A percentile compares a stretch with the other conserved stretches of the same genome.
These are phyloP conservation scores for Thera obeliscata DNA, from an alignment of 2,888 invertebrate species.

Conservation along the genomic window DNA sequence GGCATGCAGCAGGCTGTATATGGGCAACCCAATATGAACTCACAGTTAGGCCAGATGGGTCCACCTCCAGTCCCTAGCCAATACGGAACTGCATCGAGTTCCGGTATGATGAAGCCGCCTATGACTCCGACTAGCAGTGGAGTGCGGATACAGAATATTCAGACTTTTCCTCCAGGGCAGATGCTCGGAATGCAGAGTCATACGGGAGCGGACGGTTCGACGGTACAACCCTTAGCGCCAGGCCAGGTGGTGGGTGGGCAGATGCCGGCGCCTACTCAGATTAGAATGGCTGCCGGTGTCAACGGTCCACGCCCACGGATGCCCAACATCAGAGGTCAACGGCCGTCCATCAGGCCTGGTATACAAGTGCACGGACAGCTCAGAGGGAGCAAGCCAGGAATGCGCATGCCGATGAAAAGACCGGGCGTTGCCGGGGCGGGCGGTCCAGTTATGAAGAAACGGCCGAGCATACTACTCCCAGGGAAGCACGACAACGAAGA, in stretches of 20 bases:
- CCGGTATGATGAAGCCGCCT: constrained; percentile 66
- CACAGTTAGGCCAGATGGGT: constrained; percentile 60
- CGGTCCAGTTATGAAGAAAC: constrained; percentile 71
- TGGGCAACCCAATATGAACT: constrained; percentile 58
- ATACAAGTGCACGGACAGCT: constrained; percentile 75
- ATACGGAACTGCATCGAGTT: constrained; percentile 65
- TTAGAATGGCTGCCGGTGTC: constrained; percentile 69
- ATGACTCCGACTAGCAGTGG: constrained; percentile 45
- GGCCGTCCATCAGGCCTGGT: constrained; percentile 71
- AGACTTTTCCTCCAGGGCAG: constrained; percentile 72
- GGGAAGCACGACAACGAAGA: constrained; percentile 90
- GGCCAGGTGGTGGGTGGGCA: constrained; percentile 60
- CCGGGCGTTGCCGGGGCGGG: constrained; percentile 52
- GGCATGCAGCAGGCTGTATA: constrained; percentile 78
- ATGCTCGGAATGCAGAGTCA: constrained; percentile 53
- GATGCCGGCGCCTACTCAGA: constrained; percentile 67
- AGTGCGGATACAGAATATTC: constrained; percentile 75
- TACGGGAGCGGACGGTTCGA: constrained; percentile 32
- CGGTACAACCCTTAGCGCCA: constrained; percentile 45
- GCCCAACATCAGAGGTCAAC: constrained; percentile 62
- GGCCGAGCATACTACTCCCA: constrained; percentile 87
- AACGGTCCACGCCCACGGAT: constrained; percentile 66
- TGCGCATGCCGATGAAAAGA: constrained; percentile 75
- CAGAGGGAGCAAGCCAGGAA: constrained; percentile 61
- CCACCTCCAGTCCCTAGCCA: constrained; percentile 58